These are phyloP conservation scores for Drosophila histrio DNA, from an alignment of 2,888 invertebrate genomes.

Conservation along the genomic window DNA sequence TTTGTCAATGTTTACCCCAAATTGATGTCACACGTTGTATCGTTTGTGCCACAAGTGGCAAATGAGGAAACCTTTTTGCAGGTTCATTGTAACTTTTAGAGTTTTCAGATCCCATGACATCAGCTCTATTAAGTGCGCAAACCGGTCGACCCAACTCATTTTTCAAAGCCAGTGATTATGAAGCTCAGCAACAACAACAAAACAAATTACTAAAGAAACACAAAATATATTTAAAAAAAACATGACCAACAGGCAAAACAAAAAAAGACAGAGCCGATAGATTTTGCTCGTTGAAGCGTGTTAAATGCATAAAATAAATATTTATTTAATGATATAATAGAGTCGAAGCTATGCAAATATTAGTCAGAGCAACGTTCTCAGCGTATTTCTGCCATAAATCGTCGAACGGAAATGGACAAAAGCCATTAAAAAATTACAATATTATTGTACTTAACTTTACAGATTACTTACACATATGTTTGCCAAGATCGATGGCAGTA, in stretches of 20 bases:
- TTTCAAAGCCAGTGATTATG: slow-evolving; percentile 66
- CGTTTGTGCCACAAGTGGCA: slow-evolving; percentile 51
- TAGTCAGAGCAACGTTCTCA: slow-evolving; percentile 18
- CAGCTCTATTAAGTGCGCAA: slow-evolving; percentile 59
- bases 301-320: slow-evolving; percentile 56
- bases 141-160: slow-evolving; percentile 72
- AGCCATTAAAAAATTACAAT: slow-evolving; percentile 8
- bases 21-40: slow-evolving; percentile 50
- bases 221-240: slow-evolving; percentile 23
- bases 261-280: slow-evolving; percentile 7
- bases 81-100: slow-evolving; percentile 49
- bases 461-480: too few relatives aligned
- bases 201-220: slow-evolving; percentile 45
- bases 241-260: slow-evolving; percentile 6
- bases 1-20: slow-evolving; percentile 60
- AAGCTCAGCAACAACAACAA: slow-evolving; percentile 16
- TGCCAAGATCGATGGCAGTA: slow-evolving; percentile 21
- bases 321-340: slow-evolving; percentile 63
- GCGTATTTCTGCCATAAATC: slow-evolving; percentile 25
- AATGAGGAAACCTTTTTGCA: slow-evolving; percentile 33
- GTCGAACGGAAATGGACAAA: slow-evolving; percentile 32
- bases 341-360: slow-evolving; percentile 25
- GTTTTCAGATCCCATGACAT: slow-evolving; percentile 61
- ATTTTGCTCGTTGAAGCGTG: slow-evolving; percentile 26
- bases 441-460: neutral